Base-by-base conservation (phyloP, 53 echinoderm and acorn worm genomes). In the Holothuria leucospilota region DNA sequence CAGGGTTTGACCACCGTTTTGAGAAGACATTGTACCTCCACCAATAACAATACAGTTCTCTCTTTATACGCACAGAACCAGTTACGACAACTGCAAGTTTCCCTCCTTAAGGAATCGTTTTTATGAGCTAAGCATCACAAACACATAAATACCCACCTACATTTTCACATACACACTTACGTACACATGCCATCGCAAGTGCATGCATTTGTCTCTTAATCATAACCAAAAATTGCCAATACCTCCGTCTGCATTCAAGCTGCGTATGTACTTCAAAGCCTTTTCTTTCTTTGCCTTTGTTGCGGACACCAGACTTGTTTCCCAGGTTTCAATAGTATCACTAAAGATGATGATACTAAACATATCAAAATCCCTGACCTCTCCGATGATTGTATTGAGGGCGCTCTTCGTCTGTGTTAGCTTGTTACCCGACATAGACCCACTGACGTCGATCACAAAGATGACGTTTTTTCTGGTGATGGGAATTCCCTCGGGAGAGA, bases 381-480 rank as follows among this genome's bases (percentile, higher is more conserved):
- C 96, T 39, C 85, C 88, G 30, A 96, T 61, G 59, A 96, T 96
- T 5, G 91, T 91, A 27, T 30, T 26, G 75, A 96, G 84, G 4
- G 93, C 96, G 8, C 84, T 82, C 75, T 89, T 93, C 27, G 96
- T 96, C 86, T 96, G 87, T 20, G 46, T 15, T 4, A 96, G 82
- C 68, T 96, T 96, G 56, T 18, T 18, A 20, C 71, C 26, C 5
- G 93, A 93, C 96, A 96, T 96, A 6, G 96, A 96, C 10, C 96
- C 96, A 71, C 96, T 96, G 42, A 88, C 88, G 68, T 96, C 96
- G 30, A 96, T 96, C n/a, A 93, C 90, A 63, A 96, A 96, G 26
- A 92, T 91, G 20, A 96, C 93, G 39, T 91, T 93, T 38, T 96
- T 96, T 15, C 87, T 88, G 2, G 87, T 90, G 30, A 86, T 84